Percentiles rank a stretch among this genome's conserved stretches.
phyloP scores from a whole-genome alignment of 1,140 invertebrate species.

The Brachionus paranguensis region DNA sequence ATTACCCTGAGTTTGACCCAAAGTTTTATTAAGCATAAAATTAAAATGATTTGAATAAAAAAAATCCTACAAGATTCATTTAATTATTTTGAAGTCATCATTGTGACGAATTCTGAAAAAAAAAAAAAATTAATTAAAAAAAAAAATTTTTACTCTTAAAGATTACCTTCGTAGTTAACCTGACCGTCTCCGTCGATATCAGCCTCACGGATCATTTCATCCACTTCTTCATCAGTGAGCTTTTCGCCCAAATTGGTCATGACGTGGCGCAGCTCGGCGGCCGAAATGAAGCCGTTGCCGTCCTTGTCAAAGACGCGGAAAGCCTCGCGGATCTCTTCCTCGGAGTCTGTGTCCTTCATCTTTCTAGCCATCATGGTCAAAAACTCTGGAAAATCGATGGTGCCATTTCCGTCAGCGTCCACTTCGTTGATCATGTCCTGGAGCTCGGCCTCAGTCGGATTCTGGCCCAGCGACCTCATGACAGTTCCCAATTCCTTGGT shows the following conservation, averaged over 20 bases:
- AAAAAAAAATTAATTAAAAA: neutral
- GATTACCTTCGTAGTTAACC: slow-evolving; percentile 46
- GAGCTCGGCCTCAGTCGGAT: slow-evolving; percentile 97
- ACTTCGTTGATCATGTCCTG: slow-evolving; percentile 99
- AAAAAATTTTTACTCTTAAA: neutral
- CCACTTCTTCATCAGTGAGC: slow-evolving; percentile 79
- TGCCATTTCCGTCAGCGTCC: slow-evolving; percentile 96
- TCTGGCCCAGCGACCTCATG: slow-evolving; percentile 95
- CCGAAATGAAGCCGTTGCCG: slow-evolving; percentile 82
- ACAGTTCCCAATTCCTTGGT: slow-evolving; percentile 99
- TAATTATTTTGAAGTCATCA: slow-evolving; percentile 94
- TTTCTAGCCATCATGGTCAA: slow-evolving; percentile 97
- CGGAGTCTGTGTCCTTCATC: slow-evolving; percentile 96
- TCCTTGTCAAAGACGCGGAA: slow-evolving; percentile 77
- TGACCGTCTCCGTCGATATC: slow-evolving; percentile 73
- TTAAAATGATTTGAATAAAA: slow-evolving; percentile 27
- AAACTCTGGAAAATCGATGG: slow-evolving; percentile 96
- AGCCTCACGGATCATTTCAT: slow-evolving; percentile 86
- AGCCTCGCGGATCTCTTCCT: slow-evolving; percentile 67
- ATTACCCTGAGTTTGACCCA: slow-evolving; percentile 19
- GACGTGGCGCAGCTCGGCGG: slow-evolving; percentile 78
- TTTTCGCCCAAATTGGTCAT: slow-evolving; percentile 90
- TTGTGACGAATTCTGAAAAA: slow-evolving; percentile 83
- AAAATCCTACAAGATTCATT: neutral
- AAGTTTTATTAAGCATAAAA: neutral